phyloP scores from a whole-genome alignment of 2,113 vertebrate species.

The Hyla sarda region DNA sequence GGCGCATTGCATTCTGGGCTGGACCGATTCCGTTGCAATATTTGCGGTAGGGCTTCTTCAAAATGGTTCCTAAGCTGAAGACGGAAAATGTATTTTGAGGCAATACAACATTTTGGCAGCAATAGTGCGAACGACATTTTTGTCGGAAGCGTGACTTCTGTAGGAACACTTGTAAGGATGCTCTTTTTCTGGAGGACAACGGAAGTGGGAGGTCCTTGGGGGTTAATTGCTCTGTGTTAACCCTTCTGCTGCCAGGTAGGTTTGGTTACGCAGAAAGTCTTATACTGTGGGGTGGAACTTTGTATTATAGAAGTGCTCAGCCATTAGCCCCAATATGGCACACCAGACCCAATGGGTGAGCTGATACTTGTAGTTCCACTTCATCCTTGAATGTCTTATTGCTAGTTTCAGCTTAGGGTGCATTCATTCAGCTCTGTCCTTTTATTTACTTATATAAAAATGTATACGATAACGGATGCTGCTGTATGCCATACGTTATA shows the following conservation, averaged over 20 bases:
- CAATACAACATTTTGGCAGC: background rate
- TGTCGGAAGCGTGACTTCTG: background rate
- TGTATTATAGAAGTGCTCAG: background rate
- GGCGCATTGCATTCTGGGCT: background rate
- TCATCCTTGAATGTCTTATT: too few relatives aligned
- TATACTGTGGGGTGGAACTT: too few relatives aligned
- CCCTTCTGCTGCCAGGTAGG: constrained; percentile 11
- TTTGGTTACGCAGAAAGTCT: background rate
- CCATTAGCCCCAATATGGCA: background rate
- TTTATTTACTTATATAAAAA: too few relatives aligned
- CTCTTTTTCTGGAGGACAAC: background rate
- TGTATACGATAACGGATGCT: too few relatives aligned
- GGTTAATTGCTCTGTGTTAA: background rate
- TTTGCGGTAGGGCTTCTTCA: background rate
- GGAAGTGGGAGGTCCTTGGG: background rate
- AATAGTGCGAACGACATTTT: background rate
- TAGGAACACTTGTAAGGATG: background rate
- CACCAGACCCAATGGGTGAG: background rate
- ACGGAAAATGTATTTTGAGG: background rate
- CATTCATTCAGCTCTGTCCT: too few relatives aligned
- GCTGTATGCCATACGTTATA: too few relatives aligned
- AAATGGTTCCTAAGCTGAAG: background rate
- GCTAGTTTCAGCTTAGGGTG: too few relatives aligned
- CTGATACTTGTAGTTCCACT: constrained; percentile 14
- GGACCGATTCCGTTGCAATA: too few relatives aligned